Conservation (phyloP, 2,888 invertebrate species). For the Patella caerulea region DNA sequence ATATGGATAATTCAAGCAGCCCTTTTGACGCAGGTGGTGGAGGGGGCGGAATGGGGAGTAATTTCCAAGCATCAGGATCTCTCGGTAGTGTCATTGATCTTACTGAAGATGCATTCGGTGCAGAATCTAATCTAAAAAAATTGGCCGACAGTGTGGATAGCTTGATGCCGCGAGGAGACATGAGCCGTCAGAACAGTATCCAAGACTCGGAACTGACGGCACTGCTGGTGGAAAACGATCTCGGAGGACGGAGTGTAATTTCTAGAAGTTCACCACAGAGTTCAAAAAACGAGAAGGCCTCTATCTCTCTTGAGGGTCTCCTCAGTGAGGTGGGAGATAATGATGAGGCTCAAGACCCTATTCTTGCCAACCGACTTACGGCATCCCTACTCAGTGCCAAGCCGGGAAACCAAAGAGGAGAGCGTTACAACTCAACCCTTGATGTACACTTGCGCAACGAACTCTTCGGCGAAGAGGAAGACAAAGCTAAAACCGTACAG, state of each 20-base stretch:
- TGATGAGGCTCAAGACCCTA: constrained; percentile 58
- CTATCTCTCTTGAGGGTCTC: constrained; percentile 65
- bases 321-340: constrained; percentile 61
- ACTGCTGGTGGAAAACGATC: constrained; percentile 28
- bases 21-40: constrained; percentile 34
- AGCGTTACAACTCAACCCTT: constrained; percentile 17
- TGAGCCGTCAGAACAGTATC: constrained; percentile 31
- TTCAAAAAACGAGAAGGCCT: constrained; percentile 67
- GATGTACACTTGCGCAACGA: constrained; percentile 14
- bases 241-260: constrained; percentile 11
- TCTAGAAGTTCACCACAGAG: constrained; percentile 33
- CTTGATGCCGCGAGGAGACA: constrained; percentile 31
- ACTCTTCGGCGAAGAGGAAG: constrained; percentile 14
- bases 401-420: constrained; percentile 11
- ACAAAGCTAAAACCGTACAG: constrained; percentile 18
- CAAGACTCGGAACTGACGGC: constrained; percentile 46
- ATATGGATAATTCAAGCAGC: constrained; percentile 34
- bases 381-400: neutral
- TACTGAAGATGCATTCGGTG: constrained; percentile 49
- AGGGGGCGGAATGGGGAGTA: constrained; percentile 17
- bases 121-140: constrained; percentile 57
- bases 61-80: constrained; percentile 11
- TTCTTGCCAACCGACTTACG: constrained; percentile 31
- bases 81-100: constrained; percentile 52
- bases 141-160: constrained; percentile 56